phyloP scores from a whole-genome alignment of 2,888 invertebrate genomes.

The Thereva unica region DNA sequence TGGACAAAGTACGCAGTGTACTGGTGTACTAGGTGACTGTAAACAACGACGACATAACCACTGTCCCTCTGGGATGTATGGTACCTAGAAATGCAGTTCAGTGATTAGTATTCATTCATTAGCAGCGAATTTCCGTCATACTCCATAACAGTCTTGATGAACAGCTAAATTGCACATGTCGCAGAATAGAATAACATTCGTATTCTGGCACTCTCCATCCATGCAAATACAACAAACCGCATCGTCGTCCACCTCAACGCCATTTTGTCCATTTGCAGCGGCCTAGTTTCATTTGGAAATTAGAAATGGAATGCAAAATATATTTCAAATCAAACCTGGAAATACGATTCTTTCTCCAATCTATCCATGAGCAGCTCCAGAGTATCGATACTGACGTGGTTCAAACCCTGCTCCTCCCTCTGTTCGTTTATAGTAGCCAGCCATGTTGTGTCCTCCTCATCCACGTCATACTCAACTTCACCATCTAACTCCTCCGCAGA shows the following conservation, averaged over 20 bases:
- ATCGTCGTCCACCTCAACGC: conserved; percentile 91
- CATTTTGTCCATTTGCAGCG: conserved; percentile 70
- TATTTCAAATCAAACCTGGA: conserved; percentile 65
- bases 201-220: conserved; percentile 98
- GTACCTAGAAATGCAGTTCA: conserved; percentile 59
- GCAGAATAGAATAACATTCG: conserved; percentile 97
- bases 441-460: conserved; percentile 98
- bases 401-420: conserved; percentile 71
- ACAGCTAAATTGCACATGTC: conserved; percentile 99
- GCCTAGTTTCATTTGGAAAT: conserved; percentile 56
- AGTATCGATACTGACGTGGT: conserved; percentile 81
- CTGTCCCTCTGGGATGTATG: conserved; percentile 96
- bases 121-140: conserved; percentile 53
- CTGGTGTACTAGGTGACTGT: conserved; percentile 93
- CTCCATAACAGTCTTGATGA: conserved; percentile 98
- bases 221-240: conserved; percentile 98
- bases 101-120: not conserved
- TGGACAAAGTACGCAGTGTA: conserved; percentile 97
- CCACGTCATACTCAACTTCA: conserved; percentile 94
- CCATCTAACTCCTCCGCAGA: conserved; percentile 93
- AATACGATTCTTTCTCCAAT: conserved; percentile 96
- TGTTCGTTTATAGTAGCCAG: conserved; percentile 84
- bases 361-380: conserved; percentile 97
- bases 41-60: conserved; percentile 96
- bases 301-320: conserved; percentile 12